phyloP scores from a whole-genome alignment of 2,113 vertebrate species.

The Hippocampus barbouri region DNA sequence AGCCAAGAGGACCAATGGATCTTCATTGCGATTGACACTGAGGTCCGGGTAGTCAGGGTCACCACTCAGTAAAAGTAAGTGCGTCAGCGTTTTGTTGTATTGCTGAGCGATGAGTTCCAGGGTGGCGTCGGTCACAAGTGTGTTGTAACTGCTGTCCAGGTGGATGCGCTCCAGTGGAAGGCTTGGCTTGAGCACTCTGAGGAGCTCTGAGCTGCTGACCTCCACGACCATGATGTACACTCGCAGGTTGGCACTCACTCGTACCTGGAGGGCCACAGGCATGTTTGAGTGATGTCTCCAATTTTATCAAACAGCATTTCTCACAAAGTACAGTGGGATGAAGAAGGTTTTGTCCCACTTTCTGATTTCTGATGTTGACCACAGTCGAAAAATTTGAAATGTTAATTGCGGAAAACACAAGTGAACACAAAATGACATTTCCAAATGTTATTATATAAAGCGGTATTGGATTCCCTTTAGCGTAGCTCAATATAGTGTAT shows the following conservation, averaged over 20 bases:
- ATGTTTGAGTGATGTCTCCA: neutral
- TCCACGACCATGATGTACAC: constrained; percentile 97
- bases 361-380: no score
- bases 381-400: no score
- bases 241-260: constrained; percentile 86
- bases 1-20: constrained; percentile 91
- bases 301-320: neutral
- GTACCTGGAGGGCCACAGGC: constrained; percentile 51
- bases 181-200: constrained; percentile 93
- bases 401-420: no score
- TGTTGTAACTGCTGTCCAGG: constrained; percentile 87
- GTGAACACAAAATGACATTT: no score
- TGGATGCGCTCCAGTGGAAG: constrained; percentile 96
- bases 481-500: no score
- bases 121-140: constrained; percentile 85
- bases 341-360: no score
- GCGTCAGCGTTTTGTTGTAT: constrained; percentile 95
- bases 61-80: constrained; percentile 95
- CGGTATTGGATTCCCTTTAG: no score
- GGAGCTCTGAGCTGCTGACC: constrained; percentile 88
- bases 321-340: neutral
- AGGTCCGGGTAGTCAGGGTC: constrained; percentile 92
- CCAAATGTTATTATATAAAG: no score
- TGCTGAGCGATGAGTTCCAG: constrained; percentile 96
- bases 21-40: constrained; percentile 91